phyloP scores from a whole-genome alignment of 2,888 invertebrate species.

The Achlya flavicornis region DNA sequence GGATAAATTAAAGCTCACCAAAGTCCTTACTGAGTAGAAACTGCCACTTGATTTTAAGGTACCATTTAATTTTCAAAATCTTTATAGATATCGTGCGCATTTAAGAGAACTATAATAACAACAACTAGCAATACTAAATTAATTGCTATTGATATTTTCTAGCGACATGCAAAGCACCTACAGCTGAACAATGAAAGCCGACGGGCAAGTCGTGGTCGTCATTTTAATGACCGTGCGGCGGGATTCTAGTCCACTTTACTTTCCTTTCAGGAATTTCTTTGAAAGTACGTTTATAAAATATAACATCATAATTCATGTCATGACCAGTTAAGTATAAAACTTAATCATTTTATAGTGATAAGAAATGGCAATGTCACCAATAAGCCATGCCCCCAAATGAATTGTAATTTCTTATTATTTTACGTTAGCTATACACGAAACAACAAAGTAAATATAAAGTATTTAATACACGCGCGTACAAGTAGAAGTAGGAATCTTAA shows the following conservation, averaged over 20 bases:
- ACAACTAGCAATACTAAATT: not conserved
- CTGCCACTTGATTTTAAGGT: slow-evolving; percentile 13
- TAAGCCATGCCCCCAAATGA: not conserved
- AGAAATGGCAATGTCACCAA: too few species aligned
- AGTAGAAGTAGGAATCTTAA: not conserved
- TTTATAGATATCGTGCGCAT: too few species aligned
- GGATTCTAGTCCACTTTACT: slow-evolving; percentile 64
- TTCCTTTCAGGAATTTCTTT: slow-evolving; percentile 66
- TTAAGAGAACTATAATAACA: too few species aligned
- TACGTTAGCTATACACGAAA: too few species aligned
- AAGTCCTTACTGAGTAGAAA: slow-evolving; percentile 39
- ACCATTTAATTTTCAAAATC: not conserved
- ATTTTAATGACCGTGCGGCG: slow-evolving; percentile 60
- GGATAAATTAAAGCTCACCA: slow-evolving; percentile 55
- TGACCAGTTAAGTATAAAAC: not conserved
- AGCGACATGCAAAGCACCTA: slow-evolving; percentile 59
- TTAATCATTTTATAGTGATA: too few species aligned
- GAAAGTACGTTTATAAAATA: slow-evolving; percentile 44
- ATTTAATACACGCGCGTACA: not conserved
- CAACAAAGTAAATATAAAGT: not conserved
- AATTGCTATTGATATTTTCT: not conserved
- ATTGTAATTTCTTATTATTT: not conserved
- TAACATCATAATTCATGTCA: too few species aligned
- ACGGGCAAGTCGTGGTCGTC: slow-evolving; percentile 63
- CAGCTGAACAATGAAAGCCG: slow-evolving; percentile 71